Percentiles rank a stretch among this genome's conserved stretches.
Conservation (phyloP, 2,797 vertebrate species). For the Chanos chanos region DNA sequence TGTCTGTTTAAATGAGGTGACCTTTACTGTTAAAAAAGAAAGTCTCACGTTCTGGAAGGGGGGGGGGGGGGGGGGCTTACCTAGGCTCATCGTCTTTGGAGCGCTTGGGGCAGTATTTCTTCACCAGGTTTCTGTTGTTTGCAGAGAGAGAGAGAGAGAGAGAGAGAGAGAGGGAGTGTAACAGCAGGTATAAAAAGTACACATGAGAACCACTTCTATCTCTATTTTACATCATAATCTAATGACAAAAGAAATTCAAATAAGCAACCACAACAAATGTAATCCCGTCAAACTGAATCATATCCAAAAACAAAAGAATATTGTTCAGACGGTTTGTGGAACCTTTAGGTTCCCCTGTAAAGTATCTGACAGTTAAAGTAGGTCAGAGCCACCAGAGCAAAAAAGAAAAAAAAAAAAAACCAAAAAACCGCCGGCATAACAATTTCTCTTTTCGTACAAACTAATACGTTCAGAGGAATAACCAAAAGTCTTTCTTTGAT, state of each 20-base stretch:
- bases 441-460: slow-evolving; percentile 17
- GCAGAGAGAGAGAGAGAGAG: background rate
- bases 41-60: too few species aligned
- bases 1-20: too few species aligned
- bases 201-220: background rate
- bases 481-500: slow-evolving; percentile 10
- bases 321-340: slow-evolving; percentile 9
- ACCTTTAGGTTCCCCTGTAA: too few species aligned
- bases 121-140: slow-evolving; percentile 85
- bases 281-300: background rate
- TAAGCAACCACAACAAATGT: background rate
- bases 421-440: slow-evolving; percentile 20
- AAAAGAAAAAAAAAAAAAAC: background rate
- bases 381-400: slow-evolving; percentile 32
- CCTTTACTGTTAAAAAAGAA: too few species aligned
- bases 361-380: slow-evolving; percentile 29
- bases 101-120: slow-evolving; percentile 97
- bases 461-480: too few species aligned
- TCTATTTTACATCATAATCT: background rate
- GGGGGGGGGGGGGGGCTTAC: too few species aligned
- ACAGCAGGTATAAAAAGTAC: background rate
- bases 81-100: slow-evolving; percentile 97
- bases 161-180: too few species aligned
- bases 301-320: slow-evolving; percentile 1
- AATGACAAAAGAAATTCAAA: slow-evolving; percentile 7